phyloP scores from a whole-genome alignment of 2,888 invertebrate genomes.

The Trissonchulus latispiculum region DNA sequence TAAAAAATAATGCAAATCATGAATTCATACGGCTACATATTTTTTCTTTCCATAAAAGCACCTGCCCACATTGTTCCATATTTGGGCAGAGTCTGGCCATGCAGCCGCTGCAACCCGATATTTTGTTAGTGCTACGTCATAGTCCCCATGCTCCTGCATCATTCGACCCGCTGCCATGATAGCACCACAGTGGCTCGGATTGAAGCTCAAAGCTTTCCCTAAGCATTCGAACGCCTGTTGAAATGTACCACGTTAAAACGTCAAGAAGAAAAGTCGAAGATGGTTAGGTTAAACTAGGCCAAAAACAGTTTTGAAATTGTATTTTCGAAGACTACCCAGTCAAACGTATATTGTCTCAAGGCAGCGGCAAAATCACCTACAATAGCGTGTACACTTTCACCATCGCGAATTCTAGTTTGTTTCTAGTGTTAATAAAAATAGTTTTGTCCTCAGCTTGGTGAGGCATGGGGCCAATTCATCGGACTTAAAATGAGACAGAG shows the following conservation, averaged over 20 bases:
- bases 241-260: conserved; percentile 51
- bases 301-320: not conserved
- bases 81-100: conserved; percentile 62
- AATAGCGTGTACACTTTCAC: not conserved
- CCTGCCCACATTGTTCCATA: conserved; percentile 87
- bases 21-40: conserved; percentile 75
- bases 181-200: conserved; percentile 56
- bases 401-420: not conserved
- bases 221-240: conserved; percentile 63
- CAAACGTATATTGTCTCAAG: too few relatives aligned
- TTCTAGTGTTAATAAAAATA: not conserved
- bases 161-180: conserved; percentile 51
- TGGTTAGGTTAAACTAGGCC: not conserved
- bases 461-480: too few relatives aligned
- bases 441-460: too few relatives aligned
- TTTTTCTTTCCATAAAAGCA: conserved; percentile 81
- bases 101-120: conserved; percentile 65
- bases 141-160: conserved; percentile 61
- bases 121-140: conserved; percentile 71
- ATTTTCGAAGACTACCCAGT: too few relatives aligned
- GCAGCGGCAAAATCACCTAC: too few relatives aligned
- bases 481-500: too few relatives aligned
- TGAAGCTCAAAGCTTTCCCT: conserved; percentile 60
- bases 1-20: too few relatives aligned
- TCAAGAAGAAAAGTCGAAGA: not conserved